These are phyloP conservation scores for Andrena camellia DNA, from an alignment of 2,888 invertebrate species.

Conservation along the genomic window DNA sequence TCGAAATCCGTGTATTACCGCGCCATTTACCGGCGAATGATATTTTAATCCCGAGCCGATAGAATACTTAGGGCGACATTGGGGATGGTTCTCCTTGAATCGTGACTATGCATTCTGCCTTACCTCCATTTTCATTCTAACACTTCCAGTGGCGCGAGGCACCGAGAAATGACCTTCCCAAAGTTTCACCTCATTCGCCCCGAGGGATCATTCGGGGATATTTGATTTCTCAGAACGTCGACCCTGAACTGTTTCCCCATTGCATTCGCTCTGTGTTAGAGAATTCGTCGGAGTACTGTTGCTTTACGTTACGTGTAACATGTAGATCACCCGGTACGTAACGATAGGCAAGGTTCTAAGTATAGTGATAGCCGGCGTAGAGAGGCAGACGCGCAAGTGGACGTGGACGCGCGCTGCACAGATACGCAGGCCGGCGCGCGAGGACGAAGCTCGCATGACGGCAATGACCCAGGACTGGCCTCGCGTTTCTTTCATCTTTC, in stretches of 20 bases:
- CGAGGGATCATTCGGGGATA: no score
- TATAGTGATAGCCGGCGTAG: conserved; percentile 56
- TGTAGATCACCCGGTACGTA: conserved; percentile 62
- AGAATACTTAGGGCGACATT: conserved; percentile 6
- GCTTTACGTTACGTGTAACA: conserved; percentile 8
- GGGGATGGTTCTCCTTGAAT: conserved; percentile 1
- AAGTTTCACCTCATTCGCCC: no score
- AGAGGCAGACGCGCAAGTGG: conserved; percentile 21
- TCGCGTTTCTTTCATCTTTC: conserved; percentile 82
- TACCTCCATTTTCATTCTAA: no score
- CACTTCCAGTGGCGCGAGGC: no score
- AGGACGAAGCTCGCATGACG: conserved; percentile 73
- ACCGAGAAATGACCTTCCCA: no score
- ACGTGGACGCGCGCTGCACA: conserved; percentile 32
- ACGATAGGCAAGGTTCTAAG: conserved; percentile 55
- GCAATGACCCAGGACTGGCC: conserved; percentile 82
- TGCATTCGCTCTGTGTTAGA: neutral
- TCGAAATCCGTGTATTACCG: conserved; percentile 50
- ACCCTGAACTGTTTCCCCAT: no score
- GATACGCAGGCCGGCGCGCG: conserved; percentile 32
- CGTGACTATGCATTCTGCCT: neutral
- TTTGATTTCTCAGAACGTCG: no score
- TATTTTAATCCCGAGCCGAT: conserved; percentile 55
- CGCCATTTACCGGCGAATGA: conserved; percentile 41
- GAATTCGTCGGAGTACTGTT: neutral